Evolutionary conservation across 2,888 invertebrate species (phyloP), one percentile per base, ranked within the genome.

Genomic region (Zhengitettix transpicula): DNA sequence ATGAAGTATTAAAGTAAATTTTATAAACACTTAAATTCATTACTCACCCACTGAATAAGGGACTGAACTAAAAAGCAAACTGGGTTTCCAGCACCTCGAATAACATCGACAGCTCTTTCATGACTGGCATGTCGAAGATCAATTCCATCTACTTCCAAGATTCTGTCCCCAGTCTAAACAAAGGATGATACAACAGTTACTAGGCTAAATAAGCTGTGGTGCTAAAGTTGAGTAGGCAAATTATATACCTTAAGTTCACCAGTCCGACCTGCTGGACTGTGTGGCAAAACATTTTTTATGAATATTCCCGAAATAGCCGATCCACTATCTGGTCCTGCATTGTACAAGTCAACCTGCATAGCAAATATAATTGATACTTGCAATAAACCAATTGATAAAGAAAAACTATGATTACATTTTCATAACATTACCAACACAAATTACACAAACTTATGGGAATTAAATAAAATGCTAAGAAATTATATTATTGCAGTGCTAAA

Each of bases 281-380:
- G 86, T 1, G 91, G 84, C 14, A 96, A 83, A 0, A 99, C 96
- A 69, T 94, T 93, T 74, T 98, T 98, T 70, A 99, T 93, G 73
- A 99, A 99, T 70, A 99, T 97, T 9, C 98, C 98, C 60, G 93
- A 86, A 65, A 96, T 82, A 56, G 80, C 78, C 62, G 78, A 83
- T 59, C 86, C 85, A 64, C 84, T 83, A 65, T 84, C 81, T 59
- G 83, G 80, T 63, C 80, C 77, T 55, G 80, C 80, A 61, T 84
- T 81, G 67, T 83, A 84, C 66, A 89, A 78, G 69, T 91, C 87
- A 60, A 88, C 86, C 85, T 86, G 72, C 28, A 40, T 10, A 52
- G 1, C 3, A 14, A 47, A n/a, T 42, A n/a, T 16, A 28, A 28
- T 28, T 28, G 2, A 28, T 28, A 28, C 28, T 2, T 5, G 28